These are phyloP conservation scores for Lacanobia wlatinum DNA, from an alignment of 2,888 invertebrate genomes.

Conservation along the genomic window DNA sequence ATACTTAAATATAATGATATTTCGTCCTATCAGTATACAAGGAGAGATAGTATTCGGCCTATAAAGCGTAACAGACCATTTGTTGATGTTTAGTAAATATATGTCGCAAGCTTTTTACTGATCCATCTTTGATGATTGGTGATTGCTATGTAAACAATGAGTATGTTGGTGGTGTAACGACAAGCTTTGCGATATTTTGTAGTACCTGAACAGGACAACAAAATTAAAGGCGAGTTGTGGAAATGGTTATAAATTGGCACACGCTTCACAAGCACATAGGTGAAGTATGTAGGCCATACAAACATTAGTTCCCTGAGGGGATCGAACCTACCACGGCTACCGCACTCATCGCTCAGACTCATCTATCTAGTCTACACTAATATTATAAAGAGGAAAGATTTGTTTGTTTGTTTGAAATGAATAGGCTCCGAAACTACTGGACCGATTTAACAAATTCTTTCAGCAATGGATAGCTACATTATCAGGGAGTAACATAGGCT, in stretches of 20 bases:
- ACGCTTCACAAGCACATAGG: slow-evolving; percentile 16
- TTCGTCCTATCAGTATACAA: neutral
- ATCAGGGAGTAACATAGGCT: too few relatives aligned
- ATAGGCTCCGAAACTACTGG: too few relatives aligned
- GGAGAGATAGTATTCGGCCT: neutral
- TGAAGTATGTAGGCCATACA: slow-evolving; percentile 15
- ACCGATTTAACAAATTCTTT: too few relatives aligned
- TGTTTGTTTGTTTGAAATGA: too few relatives aligned
- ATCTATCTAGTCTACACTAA: too few relatives aligned
- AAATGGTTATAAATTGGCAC: slow-evolving; percentile 5
- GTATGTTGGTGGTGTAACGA: neutral
- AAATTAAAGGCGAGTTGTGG: slow-evolving; percentile 1
- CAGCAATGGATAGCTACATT: too few relatives aligned
- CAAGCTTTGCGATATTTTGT: neutral
- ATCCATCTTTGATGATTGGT: neutral
- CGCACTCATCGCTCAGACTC: neutral
- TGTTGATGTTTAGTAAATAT: slow-evolving; percentile 1
- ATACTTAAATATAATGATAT: neutral
- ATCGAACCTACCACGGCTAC: neutral
- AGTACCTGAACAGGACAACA: too few relatives aligned
- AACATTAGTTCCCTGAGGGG: slow-evolving; percentile 21
- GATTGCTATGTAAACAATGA: neutral
- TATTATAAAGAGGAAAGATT: too few relatives aligned
- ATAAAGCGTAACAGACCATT: neutral
- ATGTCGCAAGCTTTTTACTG: neutral